Evolutionary conservation across 1,140 invertebrate species (phyloP).

Genomic region (Bombus superbus): DNA sequence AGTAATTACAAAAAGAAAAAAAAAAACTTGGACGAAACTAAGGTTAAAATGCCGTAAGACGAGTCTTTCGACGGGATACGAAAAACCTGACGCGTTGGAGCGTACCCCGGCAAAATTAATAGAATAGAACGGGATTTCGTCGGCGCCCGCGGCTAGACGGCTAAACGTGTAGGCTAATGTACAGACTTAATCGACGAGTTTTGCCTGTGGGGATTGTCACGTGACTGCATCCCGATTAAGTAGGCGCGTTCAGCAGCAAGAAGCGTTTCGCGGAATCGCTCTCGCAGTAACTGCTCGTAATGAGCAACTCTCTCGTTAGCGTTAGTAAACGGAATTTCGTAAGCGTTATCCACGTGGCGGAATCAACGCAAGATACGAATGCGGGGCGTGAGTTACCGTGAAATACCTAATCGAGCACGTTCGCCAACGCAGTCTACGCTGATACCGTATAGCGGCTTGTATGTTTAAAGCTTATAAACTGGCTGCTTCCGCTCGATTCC

Average conservation of each 20-base stretch:
- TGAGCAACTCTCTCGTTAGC: constrained; percentile 60
- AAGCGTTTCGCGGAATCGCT: constrained; percentile 40
- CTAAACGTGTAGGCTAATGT: background rate
- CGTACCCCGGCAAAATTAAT: too few species aligned
- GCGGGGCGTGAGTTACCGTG: background rate
- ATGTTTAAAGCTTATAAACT: constrained; percentile 6
- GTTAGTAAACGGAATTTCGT: constrained; percentile 47
- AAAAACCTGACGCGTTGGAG: too few species aligned
- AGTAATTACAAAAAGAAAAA: too few species aligned
- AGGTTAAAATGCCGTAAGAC: too few species aligned
- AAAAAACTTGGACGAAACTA: too few species aligned
- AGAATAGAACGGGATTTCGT: too few species aligned
- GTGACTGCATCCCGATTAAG: constrained; percentile 38
- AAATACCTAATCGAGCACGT: constrained; percentile 61
- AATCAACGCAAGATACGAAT: constrained; percentile 13
- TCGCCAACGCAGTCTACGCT: constrained; percentile 22
- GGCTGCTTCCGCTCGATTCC: background rate
- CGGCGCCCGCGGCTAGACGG: too few species aligned
- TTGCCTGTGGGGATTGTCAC: background rate
- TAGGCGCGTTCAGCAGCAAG: constrained; percentile 23
- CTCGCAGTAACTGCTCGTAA: constrained; percentile 42
- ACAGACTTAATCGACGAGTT: background rate
- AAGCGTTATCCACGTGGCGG: constrained; percentile 16
- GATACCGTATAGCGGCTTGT: background rate
- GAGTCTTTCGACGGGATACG: too few species aligned